Base-by-base conservation (phyloP, 2,888 invertebrate genomes). In the Rosalia funebris region DNA sequence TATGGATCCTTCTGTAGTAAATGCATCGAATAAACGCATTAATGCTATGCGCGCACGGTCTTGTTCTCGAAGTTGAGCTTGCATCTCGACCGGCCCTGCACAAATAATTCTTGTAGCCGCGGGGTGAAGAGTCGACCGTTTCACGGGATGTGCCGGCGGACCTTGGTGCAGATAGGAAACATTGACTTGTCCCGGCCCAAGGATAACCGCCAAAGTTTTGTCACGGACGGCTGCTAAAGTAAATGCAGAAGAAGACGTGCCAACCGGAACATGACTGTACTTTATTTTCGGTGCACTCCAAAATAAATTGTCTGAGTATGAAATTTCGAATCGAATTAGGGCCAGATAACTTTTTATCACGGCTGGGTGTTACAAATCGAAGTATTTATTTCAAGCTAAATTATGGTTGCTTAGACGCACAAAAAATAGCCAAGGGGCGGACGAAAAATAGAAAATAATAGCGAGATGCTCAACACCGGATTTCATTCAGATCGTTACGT, bases 201-300 rank as follows among this genome's bases (percentile, higher is more conserved):
- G 50, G 50, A 50, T 39, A 50, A 50, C 50, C 39, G 48, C 48
- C 37, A 36, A 50, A 20, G 39, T 34, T 1, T 17, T 50, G 46
- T 47, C 39, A 56, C 39, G 56, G 56, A 17, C 37, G 56, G 37
- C 39, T 31, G 31, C 37, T 31, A 47, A 31, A 47, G 46, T 25
- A 20, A 56, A 47, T 56, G 56, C 56, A 56, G 56, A 56, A 55
- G 56, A 47, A 41, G 39, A 56, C 37, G 45, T 41, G 45, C 56
- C 31, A 45, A 47, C 56, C 46, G 56, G 45, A 36, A 55, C 47
- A 47, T 56, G 56, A 56, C 56, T 46, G 10, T 31, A 41, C 56
- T 31, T 25, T 37, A 39, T 55, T 45, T 50, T n/a, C 45, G 14
- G 50, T 50, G 39, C 50, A 50, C 50, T 17, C 11, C 31, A 19